Percentiles rank a stretch among this genome's conserved stretches.
phyloP scores from a whole-genome alignment of 53 echinoderm and acorn worm species.

The Arbacia lixula region DNA sequence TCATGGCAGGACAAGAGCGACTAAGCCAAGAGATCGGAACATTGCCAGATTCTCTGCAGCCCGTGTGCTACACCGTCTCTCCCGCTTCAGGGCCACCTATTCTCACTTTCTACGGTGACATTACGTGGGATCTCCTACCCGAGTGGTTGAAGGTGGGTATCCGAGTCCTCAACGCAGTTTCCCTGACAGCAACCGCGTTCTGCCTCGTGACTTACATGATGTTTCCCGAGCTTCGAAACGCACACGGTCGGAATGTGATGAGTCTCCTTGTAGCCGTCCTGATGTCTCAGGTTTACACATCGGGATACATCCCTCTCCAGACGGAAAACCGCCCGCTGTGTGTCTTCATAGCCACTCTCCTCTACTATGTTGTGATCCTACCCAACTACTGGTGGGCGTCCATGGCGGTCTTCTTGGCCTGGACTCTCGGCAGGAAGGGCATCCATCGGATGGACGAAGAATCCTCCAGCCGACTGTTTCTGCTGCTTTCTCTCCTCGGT shows the following conservation, averaged over 20 bases:
- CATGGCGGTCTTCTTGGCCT: constrained; percentile 37
- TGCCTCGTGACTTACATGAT: constrained; percentile 7
- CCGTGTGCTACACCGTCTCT: not conserved
- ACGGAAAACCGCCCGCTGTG: constrained; percentile 1
- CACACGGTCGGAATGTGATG: constrained; percentile 26
- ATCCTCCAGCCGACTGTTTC: constrained; percentile 4
- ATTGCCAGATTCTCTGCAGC: not conserved
- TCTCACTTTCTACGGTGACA: constrained; percentile 1
- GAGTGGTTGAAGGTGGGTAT: constrained; percentile 5
- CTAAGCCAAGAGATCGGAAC: too few relatives aligned
- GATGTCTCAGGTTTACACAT: constrained; percentile 6
- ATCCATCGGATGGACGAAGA: constrained; percentile 31
- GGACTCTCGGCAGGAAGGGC: constrained; percentile 34
- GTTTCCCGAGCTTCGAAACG: constrained; percentile 31
- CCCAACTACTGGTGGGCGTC: constrained; percentile 54
- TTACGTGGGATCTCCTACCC: constrained; percentile 29
- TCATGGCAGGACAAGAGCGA: too few relatives aligned
- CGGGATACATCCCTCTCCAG: constrained; percentile 25
- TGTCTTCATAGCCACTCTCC: constrained; percentile 34
- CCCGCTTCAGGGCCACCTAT: not conserved
- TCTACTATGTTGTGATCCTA: constrained; percentile 24
- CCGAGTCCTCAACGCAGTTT: constrained; percentile 14
- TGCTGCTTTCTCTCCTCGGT: constrained; percentile 21
- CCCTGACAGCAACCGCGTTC: not conserved
- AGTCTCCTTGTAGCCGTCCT: not conserved